Evolutionary conservation across 1,140 invertebrate genomes (phyloP), one percentile per base, ranked within the genome.

Genomic region (Drosophila funebris): DNA sequence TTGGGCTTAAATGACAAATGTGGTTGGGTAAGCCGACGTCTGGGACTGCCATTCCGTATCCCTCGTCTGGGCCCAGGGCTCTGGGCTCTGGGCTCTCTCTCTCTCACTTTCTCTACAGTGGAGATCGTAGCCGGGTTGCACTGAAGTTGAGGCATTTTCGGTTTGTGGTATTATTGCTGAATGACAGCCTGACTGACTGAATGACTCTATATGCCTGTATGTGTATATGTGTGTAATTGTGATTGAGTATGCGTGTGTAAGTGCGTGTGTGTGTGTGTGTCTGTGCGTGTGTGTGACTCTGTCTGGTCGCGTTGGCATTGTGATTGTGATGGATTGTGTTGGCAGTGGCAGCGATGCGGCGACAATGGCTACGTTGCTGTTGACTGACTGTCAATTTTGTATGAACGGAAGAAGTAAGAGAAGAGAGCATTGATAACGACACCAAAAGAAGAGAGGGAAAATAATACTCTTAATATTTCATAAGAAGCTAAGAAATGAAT

Each of bases 1-100:
- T 73, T 84, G 81, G 76, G 76, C 81, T 84, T 84, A 84, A 84
- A 84, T 84, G 80, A 84, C 81, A 84, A 84, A 84, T 84, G 76
- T 84, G 81, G 80, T 84, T 58, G 79, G 79, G 79, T 82, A 82
- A 83, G 79, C 79, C 75, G 71, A 82, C 75, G 79, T 83, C 79
- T 82, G 78, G 78, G 68, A 43, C 66, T 53, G 74, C 48, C 54
- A 44, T 58, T 60, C 46, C n/a, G 20, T 18, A 58, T 58, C 27
- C 56, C 56, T 36, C 27, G 14, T 14, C 57, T 36, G 41, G 11
- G 33, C 22, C 27, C 54, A 31, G 24, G 27, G 29, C 16, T n/a
- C 24, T 36, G 29, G n/a, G 18, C 27, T 16, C n/a, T 8, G n/a
- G 11, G 8, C 18, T 22, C 29, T 9, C 56, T 46, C 27, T 44